Evolutionary conservation across 2,113 vertebrate genomes (phyloP).

Genomic region (Argyrosomus japonicus): DNA sequence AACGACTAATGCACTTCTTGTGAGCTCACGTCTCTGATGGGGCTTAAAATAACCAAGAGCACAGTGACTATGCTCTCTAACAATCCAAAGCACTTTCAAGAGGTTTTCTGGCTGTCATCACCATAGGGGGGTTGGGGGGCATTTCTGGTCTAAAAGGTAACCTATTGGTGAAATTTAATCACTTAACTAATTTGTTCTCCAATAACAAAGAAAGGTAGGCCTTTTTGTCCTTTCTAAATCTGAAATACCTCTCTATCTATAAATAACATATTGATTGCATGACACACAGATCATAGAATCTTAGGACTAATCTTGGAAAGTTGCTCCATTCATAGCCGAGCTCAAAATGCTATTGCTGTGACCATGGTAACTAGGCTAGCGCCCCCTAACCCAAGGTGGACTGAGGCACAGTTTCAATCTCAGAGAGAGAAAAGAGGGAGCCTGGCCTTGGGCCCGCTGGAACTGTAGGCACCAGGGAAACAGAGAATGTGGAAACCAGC

Average conservation of each 20-base stretch:
- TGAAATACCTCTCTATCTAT: slow-evolving; percentile 27
- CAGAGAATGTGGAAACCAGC: slow-evolving; percentile 51
- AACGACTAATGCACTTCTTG: slow-evolving; percentile 47
- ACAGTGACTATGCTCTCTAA: slow-evolving; percentile 39
- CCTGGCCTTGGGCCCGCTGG: slow-evolving; percentile 43
- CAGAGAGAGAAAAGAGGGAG: slow-evolving; percentile 34
- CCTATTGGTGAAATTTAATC: slow-evolving; percentile 10
- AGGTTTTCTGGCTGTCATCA: slow-evolving; percentile 38
- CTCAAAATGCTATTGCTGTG: slow-evolving; percentile 59
- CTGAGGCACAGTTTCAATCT: slow-evolving; percentile 42
- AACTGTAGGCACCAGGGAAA: slow-evolving; percentile 52
- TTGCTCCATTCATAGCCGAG: slow-evolving; percentile 16
- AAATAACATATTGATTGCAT: slow-evolving; percentile 46
- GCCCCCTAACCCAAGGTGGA: slow-evolving; percentile 11
- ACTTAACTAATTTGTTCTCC: not conserved
- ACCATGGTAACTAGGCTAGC: slow-evolving; percentile 63
- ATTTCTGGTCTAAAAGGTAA: not conserved
- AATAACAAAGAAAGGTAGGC: not conserved
- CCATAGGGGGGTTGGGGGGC: too few relatives aligned
- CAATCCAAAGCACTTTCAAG: slow-evolving; percentile 38
- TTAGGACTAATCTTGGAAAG: slow-evolving; percentile 42
- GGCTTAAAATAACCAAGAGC: slow-evolving; percentile 59
- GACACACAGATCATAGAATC: slow-evolving; percentile 24
- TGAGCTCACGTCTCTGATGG: slow-evolving; percentile 51
- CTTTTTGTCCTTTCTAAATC: not conserved